Conservation (phyloP, 2,888 invertebrate species). For the Mesochorus sp. region DNA sequence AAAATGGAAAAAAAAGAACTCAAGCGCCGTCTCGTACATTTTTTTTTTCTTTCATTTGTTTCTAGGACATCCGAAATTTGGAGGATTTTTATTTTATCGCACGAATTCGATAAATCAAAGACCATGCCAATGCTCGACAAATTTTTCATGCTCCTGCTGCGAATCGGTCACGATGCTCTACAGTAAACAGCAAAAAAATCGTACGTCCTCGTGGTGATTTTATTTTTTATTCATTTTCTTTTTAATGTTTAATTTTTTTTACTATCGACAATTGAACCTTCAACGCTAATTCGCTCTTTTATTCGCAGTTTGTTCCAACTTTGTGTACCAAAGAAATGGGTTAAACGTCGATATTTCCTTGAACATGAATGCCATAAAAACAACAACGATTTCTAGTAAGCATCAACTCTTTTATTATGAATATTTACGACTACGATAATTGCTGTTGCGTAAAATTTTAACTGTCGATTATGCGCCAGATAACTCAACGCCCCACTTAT, state of each 20-base stretch:
- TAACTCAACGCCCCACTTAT: no score
- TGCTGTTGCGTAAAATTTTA: background rate
- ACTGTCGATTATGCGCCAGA: background rate
- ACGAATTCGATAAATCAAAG: constrained; percentile 65
- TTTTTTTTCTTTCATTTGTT: constrained; percentile 1
- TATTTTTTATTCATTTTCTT: background rate
- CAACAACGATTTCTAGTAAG: constrained; percentile 70
- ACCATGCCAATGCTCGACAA: constrained; percentile 67
- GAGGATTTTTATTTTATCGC: constrained; percentile 67
- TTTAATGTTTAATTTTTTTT: background rate
- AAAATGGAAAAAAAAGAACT: no score
- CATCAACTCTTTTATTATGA: background rate
- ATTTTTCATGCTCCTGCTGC: constrained; percentile 73
- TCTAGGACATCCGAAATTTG: constrained; percentile 16
- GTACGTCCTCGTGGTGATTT: constrained; percentile 65
- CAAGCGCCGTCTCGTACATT: no score
- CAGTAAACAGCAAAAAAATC: constrained; percentile 64
- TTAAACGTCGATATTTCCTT: constrained; percentile 72
- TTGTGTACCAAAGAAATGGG: constrained; percentile 71
- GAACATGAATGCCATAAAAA: constrained; percentile 65
- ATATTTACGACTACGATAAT: no score
- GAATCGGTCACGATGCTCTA: constrained; percentile 72
- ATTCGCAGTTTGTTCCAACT: constrained; percentile 75
- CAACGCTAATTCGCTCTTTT: background rate
- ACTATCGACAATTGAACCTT: background rate